These are phyloP conservation scores for Grammomys surdaster DNA, from an alignment of 2,113 vertebrate species.

Conservation along the genomic window DNA sequence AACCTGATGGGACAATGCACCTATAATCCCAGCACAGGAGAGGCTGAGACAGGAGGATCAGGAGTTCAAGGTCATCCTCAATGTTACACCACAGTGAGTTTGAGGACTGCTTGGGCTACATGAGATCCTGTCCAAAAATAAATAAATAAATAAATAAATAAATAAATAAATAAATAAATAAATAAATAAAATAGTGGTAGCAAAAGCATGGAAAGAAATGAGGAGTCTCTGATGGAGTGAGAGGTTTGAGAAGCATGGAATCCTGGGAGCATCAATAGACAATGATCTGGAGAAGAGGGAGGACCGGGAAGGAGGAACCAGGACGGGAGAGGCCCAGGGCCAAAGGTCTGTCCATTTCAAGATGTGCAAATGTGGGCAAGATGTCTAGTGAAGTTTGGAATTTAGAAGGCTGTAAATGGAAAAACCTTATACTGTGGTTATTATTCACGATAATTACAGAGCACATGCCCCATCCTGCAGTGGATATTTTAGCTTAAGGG, in stretches of 20 bases:
- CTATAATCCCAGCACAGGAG: not conserved
- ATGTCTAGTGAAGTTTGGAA: not conserved
- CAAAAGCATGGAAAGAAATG: not conserved
- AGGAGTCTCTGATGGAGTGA: not conserved
- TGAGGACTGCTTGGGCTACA: not conserved
- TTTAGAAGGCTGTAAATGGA: conserved; percentile 29
- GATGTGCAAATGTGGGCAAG: not conserved
- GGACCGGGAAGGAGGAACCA: not conserved
- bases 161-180: not conserved
- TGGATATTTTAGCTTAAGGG: conserved; percentile 52
- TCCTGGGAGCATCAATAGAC: not conserved
- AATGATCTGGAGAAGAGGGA: not conserved
- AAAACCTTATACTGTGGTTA: not conserved
- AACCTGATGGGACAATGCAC: not conserved
- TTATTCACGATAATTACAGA: conserved; percentile 27
- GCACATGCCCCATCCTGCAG: not conserved
- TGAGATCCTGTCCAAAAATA: not conserved
- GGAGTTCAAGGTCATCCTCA: not conserved
- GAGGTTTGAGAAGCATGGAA: not conserved
- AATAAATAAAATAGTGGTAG: not conserved
- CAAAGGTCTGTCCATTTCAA: not conserved
- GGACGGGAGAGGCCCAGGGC: not conserved
- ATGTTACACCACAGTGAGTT: not conserved
- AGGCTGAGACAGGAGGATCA: not conserved
- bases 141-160: not conserved